Conservation (phyloP, 2,113 vertebrate species). For the Xerus inauris region DNA sequence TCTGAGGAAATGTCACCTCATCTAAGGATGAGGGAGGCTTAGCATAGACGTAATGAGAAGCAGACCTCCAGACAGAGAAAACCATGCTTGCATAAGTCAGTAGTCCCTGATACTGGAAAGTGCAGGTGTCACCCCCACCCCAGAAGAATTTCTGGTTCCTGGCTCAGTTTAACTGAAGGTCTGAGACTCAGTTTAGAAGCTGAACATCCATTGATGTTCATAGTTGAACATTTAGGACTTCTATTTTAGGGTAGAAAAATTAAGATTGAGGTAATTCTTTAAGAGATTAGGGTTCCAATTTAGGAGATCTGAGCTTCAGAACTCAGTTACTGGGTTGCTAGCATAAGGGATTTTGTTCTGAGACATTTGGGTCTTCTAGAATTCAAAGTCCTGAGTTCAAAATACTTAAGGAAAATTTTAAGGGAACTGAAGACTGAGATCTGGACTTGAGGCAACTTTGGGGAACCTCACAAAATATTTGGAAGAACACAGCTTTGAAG, state of each 20-base stretch:
- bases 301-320: background rate
- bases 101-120: background rate
- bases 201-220: background rate
- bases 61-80: background rate
- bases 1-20: background rate
- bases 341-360: background rate
- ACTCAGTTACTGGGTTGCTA: background rate
- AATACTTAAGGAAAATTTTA: slow-evolving; percentile 20
- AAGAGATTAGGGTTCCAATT: background rate
- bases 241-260: background rate
- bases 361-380: background rate
- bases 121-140: background rate
- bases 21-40: background rate
- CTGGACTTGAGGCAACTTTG: background rate
- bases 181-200: background rate
- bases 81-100: background rate
- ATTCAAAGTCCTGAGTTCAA: background rate
- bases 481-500: background rate
- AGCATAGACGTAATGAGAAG: background rate
- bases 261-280: background rate
- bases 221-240: background rate
- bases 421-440: background rate
- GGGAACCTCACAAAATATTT: background rate
- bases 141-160: background rate
- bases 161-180: background rate